Conservation (phyloP, 2,888 invertebrate species). For the Anticlea derivata region DNA sequence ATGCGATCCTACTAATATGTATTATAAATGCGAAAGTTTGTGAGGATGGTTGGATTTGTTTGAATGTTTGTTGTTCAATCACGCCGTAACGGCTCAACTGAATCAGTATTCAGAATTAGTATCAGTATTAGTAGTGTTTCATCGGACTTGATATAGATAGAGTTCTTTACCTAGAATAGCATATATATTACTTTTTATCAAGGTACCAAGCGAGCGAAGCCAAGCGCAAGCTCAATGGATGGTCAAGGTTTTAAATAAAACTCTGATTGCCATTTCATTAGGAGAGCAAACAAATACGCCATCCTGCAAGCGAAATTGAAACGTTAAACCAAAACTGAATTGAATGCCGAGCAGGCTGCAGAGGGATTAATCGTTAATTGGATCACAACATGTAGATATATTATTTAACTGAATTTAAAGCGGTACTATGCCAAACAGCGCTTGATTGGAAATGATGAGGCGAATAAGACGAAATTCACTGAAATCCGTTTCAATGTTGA, state of each 20-base stretch:
- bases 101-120: no score
- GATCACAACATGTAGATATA: slow-evolving; percentile 65
- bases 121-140: no score
- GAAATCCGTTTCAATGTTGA: slow-evolving; percentile 30
- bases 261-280: slow-evolving; percentile 65
- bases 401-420: slow-evolving; percentile 63
- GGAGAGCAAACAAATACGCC: slow-evolving; percentile 63
- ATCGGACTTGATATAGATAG: no score
- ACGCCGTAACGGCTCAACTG: no score
- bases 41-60: no score
- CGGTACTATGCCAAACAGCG: slow-evolving; percentile 48
- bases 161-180: no score
- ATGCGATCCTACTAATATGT: no score
- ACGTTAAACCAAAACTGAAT: slow-evolving; percentile 62
- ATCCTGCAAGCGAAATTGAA: slow-evolving; percentile 67
- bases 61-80: no score
- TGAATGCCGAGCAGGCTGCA: slow-evolving; percentile 60
- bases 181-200: no score
- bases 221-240: slow-evolving; percentile 31
- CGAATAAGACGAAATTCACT: slow-evolving; percentile 43
- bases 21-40: no score
- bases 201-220: no score
- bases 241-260: slow-evolving; percentile 49
- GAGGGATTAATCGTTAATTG: slow-evolving; percentile 76
- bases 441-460: slow-evolving; percentile 52